Evolutionary conservation across 2,113 vertebrate species (phyloP).

Genomic region (Rattus norvegicus): GRCr8 NC_086022.1:19645501-19646000

Average conservation of each 20-base stretch:
- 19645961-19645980: not conserved
- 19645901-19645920: not conserved
- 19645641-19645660: not conserved
- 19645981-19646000: not conserved
- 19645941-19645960: not conserved
- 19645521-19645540: not conserved
- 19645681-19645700: not conserved
- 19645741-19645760: not conserved
- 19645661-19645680: not conserved
- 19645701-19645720: not conserved
- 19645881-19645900: not conserved
- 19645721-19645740: not conserved
- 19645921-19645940: not conserved
- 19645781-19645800: not conserved
- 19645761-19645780: not conserved
- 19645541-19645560: not conserved
- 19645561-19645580: not conserved
- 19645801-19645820: accelerated
- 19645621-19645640: not conserved
- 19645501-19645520: not conserved
- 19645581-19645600: not conserved
- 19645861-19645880: not conserved
- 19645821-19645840: accelerated
- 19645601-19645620: not conserved
- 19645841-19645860: not conserved